Conservation (phyloP, 2,797 vertebrate species). For the Pseudomugil tenellus region DNA sequence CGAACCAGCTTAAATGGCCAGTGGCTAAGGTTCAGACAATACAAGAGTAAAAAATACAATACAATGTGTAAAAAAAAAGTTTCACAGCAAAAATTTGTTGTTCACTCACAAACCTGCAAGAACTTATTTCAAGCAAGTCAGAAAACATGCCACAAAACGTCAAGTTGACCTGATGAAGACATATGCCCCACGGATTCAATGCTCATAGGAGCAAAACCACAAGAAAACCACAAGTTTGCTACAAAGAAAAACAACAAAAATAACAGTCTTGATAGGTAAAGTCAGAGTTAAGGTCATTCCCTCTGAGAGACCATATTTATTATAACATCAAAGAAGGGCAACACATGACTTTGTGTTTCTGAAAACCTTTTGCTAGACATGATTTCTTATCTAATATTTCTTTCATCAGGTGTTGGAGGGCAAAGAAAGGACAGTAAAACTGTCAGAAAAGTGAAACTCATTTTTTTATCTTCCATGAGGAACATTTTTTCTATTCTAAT, state of each 20-base stretch:
- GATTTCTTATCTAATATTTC: constrained; percentile 68
- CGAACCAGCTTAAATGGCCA: too few relatives aligned
- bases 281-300: constrained; percentile 61
- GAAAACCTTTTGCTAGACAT: constrained; percentile 46
- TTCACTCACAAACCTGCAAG: constrained; percentile 77
- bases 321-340: constrained; percentile 56
- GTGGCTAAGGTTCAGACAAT: not conserved
- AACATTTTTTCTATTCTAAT: not conserved
- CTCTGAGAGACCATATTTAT: constrained; percentile 43
- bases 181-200: constrained; percentile 80
- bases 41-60: not conserved
- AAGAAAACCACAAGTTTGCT: too few relatives aligned
- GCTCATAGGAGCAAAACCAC: constrained; percentile 74
- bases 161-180: constrained; percentile 76
- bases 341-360: constrained; percentile 56
- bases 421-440: constrained; percentile 53
- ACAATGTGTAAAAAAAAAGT: not conserved
- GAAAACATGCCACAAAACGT: constrained; percentile 57
- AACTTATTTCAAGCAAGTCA: constrained; percentile 44
- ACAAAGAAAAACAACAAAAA: constrained; percentile 12
- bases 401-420: constrained; percentile 62
- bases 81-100: constrained; percentile 75
- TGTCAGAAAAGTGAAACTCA: constrained; percentile 6
- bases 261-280: constrained; percentile 42
- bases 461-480: constrained; percentile 13